Base-by-base conservation (phyloP, 92 coral and sea anemone species). In the Parazoanthus atlanticus region DNA sequence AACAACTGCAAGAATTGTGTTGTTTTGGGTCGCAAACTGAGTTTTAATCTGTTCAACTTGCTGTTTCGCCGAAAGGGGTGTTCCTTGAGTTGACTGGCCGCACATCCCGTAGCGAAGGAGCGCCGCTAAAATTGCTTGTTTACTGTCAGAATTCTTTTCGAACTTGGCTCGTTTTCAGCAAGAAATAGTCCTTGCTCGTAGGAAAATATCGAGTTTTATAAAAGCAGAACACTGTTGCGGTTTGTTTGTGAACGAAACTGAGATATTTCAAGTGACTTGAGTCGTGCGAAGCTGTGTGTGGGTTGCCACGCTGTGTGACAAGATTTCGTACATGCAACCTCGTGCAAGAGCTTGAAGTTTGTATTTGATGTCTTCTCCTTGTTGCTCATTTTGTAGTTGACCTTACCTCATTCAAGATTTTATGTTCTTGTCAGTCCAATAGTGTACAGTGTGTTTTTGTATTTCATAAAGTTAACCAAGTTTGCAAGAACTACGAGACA, bases 31-130 rank as follows among this genome's bases (percentile, higher is more conserved):
- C 43, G 70, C 49, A 81, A 58, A 33, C 17, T 82, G 69, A 41
- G 69, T 83, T 82, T 81, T 82, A 76, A 40, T 82, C 58, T 6
- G 86, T 64, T 82, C 69, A 82, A 61, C 85, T 81, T 80, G 71
- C 33, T 72, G 46, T 76, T 76, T 76, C 29, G 80, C n/a, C 31
- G 87, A 70, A 84, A 84, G 87, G 87, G 87, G 87, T 84, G 87
- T 84, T 67, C 47, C 78, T 83, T 33, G n/a, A n/a, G n/a, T n/a
- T n/a, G 66, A 8, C 84, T 80, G 25, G 7, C 29, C 61, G 40
- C 77, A 19, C 77, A 84, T 69, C 87, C 87, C 65, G 86, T 66
- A 83, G 77, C 76, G 73, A 61, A 43, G 25, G 71, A 80, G 16
- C 21, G 56, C 71, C 38, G n/a, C n/a, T 40, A 52, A 8, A 66